These are phyloP conservation scores for Xenus cinereus DNA, from an alignment of 2,113 vertebrate genomes.

Conservation along the genomic window DNA sequence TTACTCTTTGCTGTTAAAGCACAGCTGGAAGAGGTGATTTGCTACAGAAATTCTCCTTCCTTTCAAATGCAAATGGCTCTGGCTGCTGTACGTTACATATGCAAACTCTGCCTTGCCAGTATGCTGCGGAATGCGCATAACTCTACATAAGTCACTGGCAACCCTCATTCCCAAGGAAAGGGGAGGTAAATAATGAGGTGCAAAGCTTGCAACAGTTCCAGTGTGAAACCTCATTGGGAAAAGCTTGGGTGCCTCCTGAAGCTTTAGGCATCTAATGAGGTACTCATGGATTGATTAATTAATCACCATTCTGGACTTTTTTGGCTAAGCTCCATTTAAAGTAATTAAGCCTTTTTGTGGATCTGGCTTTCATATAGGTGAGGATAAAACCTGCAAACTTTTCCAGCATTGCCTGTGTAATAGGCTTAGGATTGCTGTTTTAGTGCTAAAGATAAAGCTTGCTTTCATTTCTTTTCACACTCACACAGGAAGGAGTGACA, in stretches of 20 bases:
- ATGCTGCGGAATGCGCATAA: background rate
- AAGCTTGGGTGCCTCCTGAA: background rate
- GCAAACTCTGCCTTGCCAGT: background rate
- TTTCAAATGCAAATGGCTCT: conserved; percentile 18
- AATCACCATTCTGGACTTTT: background rate
- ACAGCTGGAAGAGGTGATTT: background rate
- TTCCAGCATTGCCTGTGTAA: background rate
- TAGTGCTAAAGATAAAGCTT: background rate
- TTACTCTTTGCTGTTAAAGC: background rate
- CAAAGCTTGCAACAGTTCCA: background rate
- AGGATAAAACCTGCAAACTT: conserved; percentile 16
- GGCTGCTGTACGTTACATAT: background rate
- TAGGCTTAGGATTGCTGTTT: background rate
- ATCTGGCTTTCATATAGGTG: background rate
- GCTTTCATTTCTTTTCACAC: background rate
- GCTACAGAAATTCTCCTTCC: background rate
- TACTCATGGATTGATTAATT: background rate
- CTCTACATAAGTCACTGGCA: background rate
- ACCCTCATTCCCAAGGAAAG: background rate
- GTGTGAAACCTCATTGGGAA: background rate
- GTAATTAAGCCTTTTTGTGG: conserved; percentile 20
- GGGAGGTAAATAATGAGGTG: background rate
- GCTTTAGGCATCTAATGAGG: background rate
- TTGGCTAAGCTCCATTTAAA: background rate
- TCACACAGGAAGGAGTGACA: background rate